These are phyloP conservation scores for Echiichthys vipera DNA, from an alignment of 2,797 vertebrate species.

Conservation along the genomic window DNA sequence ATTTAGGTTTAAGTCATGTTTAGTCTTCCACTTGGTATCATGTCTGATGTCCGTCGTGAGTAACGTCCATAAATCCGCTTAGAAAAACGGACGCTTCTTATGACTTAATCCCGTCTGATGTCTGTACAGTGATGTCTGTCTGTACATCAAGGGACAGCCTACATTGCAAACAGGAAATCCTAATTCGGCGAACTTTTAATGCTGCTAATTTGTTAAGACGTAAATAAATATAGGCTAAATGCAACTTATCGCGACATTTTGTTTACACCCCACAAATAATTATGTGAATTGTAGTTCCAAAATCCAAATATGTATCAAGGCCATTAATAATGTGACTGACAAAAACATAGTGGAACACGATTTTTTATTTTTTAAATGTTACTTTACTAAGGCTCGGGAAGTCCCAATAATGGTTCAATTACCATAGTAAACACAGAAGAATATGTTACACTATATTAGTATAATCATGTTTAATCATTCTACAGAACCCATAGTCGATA, in stretches of 20 bases:
- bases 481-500: background rate
- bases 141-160: background rate
- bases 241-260: background rate
- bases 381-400: too few species aligned
- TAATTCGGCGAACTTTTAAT: background rate
- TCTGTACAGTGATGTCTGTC: background rate
- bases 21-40: too few species aligned
- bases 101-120: background rate
- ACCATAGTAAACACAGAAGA: too few species aligned
- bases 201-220: background rate
- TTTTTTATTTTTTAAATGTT: too few species aligned
- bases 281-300: too few species aligned
- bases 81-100: background rate
- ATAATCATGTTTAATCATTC: background rate
- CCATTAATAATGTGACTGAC: too few species aligned
- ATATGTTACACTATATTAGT: background rate
- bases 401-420: too few species aligned
- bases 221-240: background rate
- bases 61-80: background rate
- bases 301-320: too few species aligned
- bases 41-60: background rate
- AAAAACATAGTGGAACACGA: too few species aligned
- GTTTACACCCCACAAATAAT: background rate
- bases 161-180: background rate
- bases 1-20: too few species aligned